Conservation (phyloP, 2,888 invertebrate genomes). For the Penaeus monodon region DNA sequence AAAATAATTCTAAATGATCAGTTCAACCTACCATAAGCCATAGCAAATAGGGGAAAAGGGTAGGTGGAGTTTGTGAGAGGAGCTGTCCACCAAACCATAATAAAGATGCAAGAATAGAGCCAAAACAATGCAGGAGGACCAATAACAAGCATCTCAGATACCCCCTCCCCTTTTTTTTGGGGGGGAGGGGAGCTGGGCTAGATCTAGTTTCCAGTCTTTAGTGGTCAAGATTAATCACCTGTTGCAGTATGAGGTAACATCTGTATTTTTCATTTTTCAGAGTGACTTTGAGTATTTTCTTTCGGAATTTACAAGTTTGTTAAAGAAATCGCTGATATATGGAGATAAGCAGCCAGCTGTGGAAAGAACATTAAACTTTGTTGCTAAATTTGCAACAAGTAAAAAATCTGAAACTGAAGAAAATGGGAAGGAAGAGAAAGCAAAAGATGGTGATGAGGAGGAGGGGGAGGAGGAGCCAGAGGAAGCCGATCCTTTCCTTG, state of each 20-base stretch:
- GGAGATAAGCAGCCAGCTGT: slow-evolving; percentile 80
- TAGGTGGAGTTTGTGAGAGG: no score
- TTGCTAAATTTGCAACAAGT: slow-evolving; percentile 77
- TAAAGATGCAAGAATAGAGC: no score
- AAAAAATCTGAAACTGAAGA: slow-evolving; percentile 36
- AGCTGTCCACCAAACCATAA: no score
- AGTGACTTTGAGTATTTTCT: slow-evolving; percentile 72
- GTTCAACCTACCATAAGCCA: no score
- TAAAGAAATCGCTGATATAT: slow-evolving; percentile 77
- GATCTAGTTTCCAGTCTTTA: no score
- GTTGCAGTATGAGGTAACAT: not conserved
- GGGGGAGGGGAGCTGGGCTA: no score
- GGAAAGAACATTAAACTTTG: slow-evolving; percentile 79
- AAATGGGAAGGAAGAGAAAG: slow-evolving; percentile 67
- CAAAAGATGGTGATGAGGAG: slow-evolving; percentile 30
- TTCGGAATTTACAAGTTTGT: slow-evolving; percentile 76
- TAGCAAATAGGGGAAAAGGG: no score
- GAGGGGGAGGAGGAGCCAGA: slow-evolving; percentile 70
- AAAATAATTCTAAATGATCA: no score
- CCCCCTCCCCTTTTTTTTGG: no score
- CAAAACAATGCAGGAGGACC: no score
- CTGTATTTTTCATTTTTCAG: slow-evolving; percentile 36
- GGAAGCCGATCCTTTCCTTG: slow-evolving; percentile 73
- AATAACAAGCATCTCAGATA: no score
- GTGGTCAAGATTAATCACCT: not conserved